Conservation (phyloP, 2,797 vertebrate species). For the Coranthus polyacanthus region DNA sequence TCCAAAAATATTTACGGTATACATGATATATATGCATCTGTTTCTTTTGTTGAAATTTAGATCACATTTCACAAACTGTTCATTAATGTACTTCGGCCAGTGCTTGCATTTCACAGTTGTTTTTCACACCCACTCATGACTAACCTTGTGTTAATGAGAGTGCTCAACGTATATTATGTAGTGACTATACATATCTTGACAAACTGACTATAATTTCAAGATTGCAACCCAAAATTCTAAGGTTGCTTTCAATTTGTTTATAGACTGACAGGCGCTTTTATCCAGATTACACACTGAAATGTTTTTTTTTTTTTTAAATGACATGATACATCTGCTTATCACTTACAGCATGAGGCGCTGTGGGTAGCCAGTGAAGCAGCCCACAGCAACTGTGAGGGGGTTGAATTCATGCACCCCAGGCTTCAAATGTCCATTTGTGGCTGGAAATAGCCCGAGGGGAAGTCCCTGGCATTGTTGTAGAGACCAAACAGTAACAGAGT, state of each 20-base stretch:
- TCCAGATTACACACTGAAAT: conserved; percentile 49
- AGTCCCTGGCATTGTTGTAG: conserved; percentile 76
- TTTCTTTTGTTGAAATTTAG: conserved; percentile 8
- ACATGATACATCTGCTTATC: conserved; percentile 38
- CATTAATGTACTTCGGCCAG: background rate
- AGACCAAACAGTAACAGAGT: conserved; percentile 52
- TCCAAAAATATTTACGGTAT: background rate
- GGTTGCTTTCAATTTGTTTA: conserved; percentile 42
- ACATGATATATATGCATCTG: background rate
- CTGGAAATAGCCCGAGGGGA: conserved; percentile 81
- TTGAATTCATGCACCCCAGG: conserved; percentile 56
- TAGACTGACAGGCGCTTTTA: conserved; percentile 28
- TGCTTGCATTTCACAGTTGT: conserved; percentile 27
- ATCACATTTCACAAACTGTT: conserved; percentile 18
- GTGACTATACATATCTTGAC: conserved; percentile 16
- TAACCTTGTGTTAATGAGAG: conserved; percentile 43
- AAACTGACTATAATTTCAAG: conserved; percentile 36
- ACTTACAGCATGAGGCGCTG: conserved; percentile 36
- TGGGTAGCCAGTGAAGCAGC: conserved; percentile 9
- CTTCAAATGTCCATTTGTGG: conserved; percentile 68
- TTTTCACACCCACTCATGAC: conserved; percentile 46
- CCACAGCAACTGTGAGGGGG: conserved; percentile 46
- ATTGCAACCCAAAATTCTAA: conserved; percentile 40
- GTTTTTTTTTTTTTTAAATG: background rate
- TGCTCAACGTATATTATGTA: conserved; percentile 40